A percentile compares a stretch with the other conserved stretches of the same genome.
phyloP scores from a whole-genome alignment of 2,888 invertebrate genomes.

The Lasioglossum leucozonium region DNA sequence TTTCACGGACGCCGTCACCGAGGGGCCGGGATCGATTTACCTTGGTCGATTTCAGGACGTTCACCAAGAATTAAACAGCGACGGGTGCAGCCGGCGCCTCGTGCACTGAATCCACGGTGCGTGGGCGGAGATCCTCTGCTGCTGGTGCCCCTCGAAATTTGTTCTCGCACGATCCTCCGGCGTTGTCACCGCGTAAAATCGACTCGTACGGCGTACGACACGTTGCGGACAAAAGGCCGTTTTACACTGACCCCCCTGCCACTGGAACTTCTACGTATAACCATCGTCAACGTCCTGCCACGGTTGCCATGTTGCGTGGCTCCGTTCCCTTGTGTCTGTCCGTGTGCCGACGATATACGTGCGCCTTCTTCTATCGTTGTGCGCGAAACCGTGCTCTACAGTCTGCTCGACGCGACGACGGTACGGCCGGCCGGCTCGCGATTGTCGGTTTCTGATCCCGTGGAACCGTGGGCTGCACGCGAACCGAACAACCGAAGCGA shows the following conservation, averaged over 20 bases:
- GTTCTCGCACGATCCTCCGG: conserved; percentile 37
- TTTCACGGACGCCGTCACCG: background rate
- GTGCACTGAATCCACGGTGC: background rate
- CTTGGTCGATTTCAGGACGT: conserved; percentile 13
- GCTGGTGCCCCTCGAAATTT: conserved; percentile 9
- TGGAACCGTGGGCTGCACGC: conserved; percentile 12
- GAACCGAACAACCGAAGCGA: conserved; percentile 3
- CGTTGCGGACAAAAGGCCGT: conserved; percentile 80
- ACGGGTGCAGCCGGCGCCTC: background rate
- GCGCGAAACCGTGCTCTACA: conserved; percentile 12
- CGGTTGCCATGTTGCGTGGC: conserved; percentile 65
- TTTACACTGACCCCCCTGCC: conserved; percentile 81
- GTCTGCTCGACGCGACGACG: conserved; percentile 11
- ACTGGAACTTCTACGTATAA: conserved; percentile 78
- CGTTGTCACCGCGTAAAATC: conserved; percentile 41
- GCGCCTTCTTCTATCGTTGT: conserved; percentile 8
- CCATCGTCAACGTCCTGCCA: conserved; percentile 66
- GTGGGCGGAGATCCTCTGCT: background rate
- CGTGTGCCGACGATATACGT: background rate
- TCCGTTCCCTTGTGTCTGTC: conserved; percentile 1
- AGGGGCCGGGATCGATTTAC: conserved; percentile 32
- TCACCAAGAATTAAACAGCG: conserved; percentile 19
- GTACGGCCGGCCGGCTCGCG: background rate
- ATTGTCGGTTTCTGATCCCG: conserved; percentile 6
- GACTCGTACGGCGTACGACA: conserved; percentile 57